Base-by-base conservation (phyloP, 1,140 invertebrate species). In the Ptiloglossa arizonensis region DNA sequence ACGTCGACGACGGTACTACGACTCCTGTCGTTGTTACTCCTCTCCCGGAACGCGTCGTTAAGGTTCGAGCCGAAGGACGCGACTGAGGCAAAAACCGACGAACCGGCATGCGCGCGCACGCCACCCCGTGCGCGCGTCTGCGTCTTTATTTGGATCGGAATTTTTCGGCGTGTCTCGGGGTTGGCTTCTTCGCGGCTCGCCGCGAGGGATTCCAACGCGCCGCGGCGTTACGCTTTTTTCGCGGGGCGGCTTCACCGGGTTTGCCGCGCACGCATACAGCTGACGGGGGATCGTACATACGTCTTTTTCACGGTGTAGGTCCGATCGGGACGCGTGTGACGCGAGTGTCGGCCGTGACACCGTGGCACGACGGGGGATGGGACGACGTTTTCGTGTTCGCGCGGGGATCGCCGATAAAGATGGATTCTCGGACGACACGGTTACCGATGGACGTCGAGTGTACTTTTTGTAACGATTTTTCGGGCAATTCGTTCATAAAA, bases 131-230 rank as follows among this genome's bases (percentile, higher is more conserved):
- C 29, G n/a, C n/a, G n/a, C 8, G 17, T 15, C 8, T 22, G 35
- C 15, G 27, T 66, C 41, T 46, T 50, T 50, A 44, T 66, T 66
- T 66, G 60, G 60, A 22, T 22, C 35, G 60, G 60, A 62, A 48
- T 66, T 66, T 50, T 50, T 66, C 24, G 27, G 15, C 22, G 22
- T 41, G 41, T 1, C 56, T n/a, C n/a, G n/a, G 5, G 29, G 32
- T 19, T 38, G 57, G 57, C 57, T 59, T 35, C 54, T 29, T 29
- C 24, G 19, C 22, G n/a, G 13, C 22, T 9, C 11, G 9, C 9
- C 35, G 35, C 8, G 41, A 29, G 27, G n/a, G 15, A 56, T 56
- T 56, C 54, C 54, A 29, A 48, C 17, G 19, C 17, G 19, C 13
- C 9, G 22, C 1, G 5, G 50, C 22, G 9, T n/a, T 17, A 15